Evolutionary conservation across 2,113 vertebrate species (phyloP), one percentile per base, ranked within the genome.

Genomic region (Thermophis baileyi): DNA sequence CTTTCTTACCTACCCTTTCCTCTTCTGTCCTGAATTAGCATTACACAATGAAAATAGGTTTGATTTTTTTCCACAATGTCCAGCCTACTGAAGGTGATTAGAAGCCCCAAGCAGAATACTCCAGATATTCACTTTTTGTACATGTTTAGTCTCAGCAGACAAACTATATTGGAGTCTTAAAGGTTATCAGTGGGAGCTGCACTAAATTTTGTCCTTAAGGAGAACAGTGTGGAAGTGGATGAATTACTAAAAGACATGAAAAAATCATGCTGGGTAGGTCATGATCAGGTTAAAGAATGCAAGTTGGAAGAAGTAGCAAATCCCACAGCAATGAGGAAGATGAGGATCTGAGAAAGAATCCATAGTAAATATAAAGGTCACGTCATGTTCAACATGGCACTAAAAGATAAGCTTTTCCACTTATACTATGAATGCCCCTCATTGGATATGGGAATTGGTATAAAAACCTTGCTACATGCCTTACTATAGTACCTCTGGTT

Each of bases 261-360:
- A 55, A n/a, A 60, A 90, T 49, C 85, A 85, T 86, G 47, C n/a
- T 10, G 30, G 81, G 50, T 55, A 93, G 81, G 88, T 93, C 88
- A 90, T 35, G 5, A 85, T 90, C 53, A 50, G 60, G 91, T 92
- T 46, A 81, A 35, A 74, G 25, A 54, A 92, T 92, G 49, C 25
- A 89, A 60, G 50, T 40, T 69, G 90, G 90, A 90, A 91, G 7
- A 92, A 92, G 88, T 92, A 63, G 63, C 25, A 96, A 95, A 93
- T 94, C 93, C 81, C 91, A 91, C 69, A 94, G 86, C 63, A 93
- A 6, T 88, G 89, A 85, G 30, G 47, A 95, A 92, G 95, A 92
- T 12, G 55, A 49, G 94, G 91, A 60, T 91, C 92, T 11, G 92
- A 93, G 90, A 1, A 49, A 87, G 91, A 90, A 44, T 94, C 74